Evolutionary conservation across 2,113 vertebrate species (phyloP), one percentile per base, ranked within the genome.

Genomic region (Sapayoa aenigma): DNA sequence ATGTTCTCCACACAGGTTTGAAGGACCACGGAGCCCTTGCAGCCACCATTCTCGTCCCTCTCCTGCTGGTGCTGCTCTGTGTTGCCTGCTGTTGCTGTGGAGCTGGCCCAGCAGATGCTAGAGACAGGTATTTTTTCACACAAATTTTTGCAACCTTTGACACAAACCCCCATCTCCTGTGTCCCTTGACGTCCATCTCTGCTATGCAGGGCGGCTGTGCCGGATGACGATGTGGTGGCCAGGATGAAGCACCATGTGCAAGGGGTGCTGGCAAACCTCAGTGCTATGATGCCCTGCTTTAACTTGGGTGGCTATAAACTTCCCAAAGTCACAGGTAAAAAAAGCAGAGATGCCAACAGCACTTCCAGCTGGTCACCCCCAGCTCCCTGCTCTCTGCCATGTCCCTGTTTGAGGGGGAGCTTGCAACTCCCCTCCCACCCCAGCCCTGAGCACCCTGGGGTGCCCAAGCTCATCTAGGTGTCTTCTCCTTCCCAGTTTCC

Each of bases 321-420:
- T 46, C 99, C 99, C 72, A 98, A 99, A 84, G 99, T 99, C 97
- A 99, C 99, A 41, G 99, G 99, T 99, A 53, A 96, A 94, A 47
- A 31, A 28, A 50, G 22, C 31, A 63, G 55, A 37, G 27, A 76
- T 77, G 30, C n/a, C 0, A 0, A 15, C 24, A 56, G 27, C 37
- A 37, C 66, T 90, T 25, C 27, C 39, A 41, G 18, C 4, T 5
- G 37, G 42, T 49, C 49, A 35, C 9, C 25, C 14, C 8, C 59
- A 63, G 18, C 25, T 8, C 42, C 49, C 30, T 5, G 3, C 37
- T 46, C 53, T 65, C 62, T 86, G 37, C 53, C 14, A 18, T 3
- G 1, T 39, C 63, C 28, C 22, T 16, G 0, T 21, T 4, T 16
- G 4, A 6, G 39, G 33, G 33, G 33, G 5, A 78, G 3, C 18